phyloP scores from a whole-genome alignment of 2,888 invertebrate genomes.

The Hirtodrosophila histrioides region DNA sequence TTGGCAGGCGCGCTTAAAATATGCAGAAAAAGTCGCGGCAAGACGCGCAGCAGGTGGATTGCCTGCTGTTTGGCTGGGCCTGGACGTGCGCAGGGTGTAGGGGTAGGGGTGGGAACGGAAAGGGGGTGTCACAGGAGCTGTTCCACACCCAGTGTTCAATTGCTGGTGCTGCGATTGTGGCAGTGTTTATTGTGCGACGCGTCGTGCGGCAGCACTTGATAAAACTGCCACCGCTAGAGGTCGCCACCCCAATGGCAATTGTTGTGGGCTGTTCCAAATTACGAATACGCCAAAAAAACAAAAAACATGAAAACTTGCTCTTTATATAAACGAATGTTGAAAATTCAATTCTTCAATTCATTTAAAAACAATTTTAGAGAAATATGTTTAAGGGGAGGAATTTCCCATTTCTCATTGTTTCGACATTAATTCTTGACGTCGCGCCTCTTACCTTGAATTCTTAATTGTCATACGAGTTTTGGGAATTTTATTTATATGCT shows the following conservation, averaged over 20 bases:
- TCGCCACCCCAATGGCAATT: constrained; percentile 48
- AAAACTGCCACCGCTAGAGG: constrained; percentile 53
- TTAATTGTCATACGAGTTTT: no score
- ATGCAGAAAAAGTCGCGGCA: constrained; percentile 51
- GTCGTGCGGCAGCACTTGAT: constrained; percentile 34
- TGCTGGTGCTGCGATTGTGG: constrained; percentile 44
- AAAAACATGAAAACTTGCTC: no score
- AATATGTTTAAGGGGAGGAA: no score
- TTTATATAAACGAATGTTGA: no score
- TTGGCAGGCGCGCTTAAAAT: constrained; percentile 73
- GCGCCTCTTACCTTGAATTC: no score
- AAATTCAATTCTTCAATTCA: no score
- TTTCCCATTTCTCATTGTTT: no score
- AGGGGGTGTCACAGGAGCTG: constrained; percentile 8
- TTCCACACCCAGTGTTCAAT: constrained; percentile 59
- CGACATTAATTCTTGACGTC: no score
- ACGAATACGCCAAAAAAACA: constrained; percentile 6
- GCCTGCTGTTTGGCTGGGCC: neutral
- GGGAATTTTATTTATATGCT: no score
- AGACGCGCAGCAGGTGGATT: constrained; percentile 68
- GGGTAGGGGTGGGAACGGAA: neutral
- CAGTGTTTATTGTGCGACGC: constrained; percentile 48
- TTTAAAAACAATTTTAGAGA: no score
- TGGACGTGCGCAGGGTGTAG: neutral
- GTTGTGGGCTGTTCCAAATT: constrained; percentile 29